Evolutionary conservation across 2,888 invertebrate species (phyloP), one percentile per base, ranked within the genome.

Genomic region (Pandemis heparana): DNA sequence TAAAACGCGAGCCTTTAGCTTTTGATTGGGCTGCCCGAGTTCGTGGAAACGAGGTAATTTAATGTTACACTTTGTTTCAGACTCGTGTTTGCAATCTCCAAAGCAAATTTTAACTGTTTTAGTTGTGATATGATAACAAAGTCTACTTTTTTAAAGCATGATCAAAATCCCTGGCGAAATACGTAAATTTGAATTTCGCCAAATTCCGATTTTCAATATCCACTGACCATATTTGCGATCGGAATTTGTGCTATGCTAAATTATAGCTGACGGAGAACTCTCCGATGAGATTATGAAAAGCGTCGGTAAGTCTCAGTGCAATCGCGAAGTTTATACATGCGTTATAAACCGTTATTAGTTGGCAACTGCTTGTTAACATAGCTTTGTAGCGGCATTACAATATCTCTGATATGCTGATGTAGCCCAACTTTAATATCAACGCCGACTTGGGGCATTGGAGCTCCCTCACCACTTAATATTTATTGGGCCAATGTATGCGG

Each of bases 341-440:
- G 80, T 84, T 87, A 92, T 92, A 89, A 90, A 84, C 82, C 81
- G 79, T 84, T 89, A 90, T 90, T 90, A 91, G 90, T 90, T 89
- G 80, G 75, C 80, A 84, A 85, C 85, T 85, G 78, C 84, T 86
- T 83, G 83, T 84, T 86, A 82, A 84, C 87, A 87, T 88, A 87
- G 80, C 90, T 89, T 89, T 89, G 89, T 89, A 83, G 82, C 83
- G 81, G 71, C 85, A 86, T 91, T 89, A 90, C 85, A 88, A 88
- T 88, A 86, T 88, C 85, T 87, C 77, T 88, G 89, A 87, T 87
- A 86, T 89, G 88, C 82, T 86, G 86, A 89, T 86, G 81, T 77
- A 74, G 75, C 60, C 65, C 56, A 69, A 78, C 74, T 77, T 76
- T 70, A 71, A 79, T 80, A 32, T 46, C 46, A 56, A 9, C 39